Conservation (phyloP, 2,113 vertebrate genomes). For the Pavo muticus region DNA sequence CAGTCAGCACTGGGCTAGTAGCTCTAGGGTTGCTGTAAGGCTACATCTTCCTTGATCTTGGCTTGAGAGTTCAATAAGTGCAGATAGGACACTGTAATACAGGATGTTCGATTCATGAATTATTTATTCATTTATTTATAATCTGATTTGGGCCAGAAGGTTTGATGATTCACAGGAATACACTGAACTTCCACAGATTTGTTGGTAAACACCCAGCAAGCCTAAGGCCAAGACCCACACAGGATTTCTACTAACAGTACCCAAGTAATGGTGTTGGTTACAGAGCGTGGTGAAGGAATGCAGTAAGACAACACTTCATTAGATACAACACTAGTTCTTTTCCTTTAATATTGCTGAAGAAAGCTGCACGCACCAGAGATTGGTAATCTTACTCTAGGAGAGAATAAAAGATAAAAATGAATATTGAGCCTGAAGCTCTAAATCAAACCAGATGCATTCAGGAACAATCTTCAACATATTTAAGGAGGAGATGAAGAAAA, state of each 20-base stretch:
- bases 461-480: background rate
- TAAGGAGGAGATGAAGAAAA: background rate
- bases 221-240: background rate
- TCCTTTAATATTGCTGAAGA: background rate
- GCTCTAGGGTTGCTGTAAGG: background rate
- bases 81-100: background rate
- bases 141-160: background rate
- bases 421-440: background rate
- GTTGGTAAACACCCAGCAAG: background rate
- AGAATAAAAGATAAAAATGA: background rate
- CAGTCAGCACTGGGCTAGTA: background rate
- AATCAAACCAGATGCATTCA: background rate
- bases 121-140: background rate
- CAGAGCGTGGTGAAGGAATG: background rate
- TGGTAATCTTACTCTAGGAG: background rate
- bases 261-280: background rate
- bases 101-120: background rate
- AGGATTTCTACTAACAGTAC: background rate
- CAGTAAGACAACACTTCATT: background rate
- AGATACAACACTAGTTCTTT: background rate
- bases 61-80: background rate
- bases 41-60: background rate
- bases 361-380: background rate
- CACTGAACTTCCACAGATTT: background rate
- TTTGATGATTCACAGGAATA: background rate